phyloP scores from a whole-genome alignment of 2,888 invertebrate genomes.

The Pherbina coryleti region DNA sequence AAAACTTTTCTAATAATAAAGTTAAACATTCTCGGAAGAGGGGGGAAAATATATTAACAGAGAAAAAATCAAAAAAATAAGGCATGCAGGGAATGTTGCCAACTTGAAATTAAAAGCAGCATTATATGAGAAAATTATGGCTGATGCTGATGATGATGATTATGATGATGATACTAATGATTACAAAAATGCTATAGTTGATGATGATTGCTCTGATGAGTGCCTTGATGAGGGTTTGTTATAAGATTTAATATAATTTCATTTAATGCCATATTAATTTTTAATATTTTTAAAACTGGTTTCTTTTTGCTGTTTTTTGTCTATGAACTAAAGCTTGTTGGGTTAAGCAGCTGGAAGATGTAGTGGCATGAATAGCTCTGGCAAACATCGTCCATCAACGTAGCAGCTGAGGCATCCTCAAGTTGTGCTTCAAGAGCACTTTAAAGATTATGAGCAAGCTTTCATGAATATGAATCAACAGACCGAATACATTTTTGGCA shows the following conservation, averaged over 20 bases:
- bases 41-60: constrained; percentile 5
- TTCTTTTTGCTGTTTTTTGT: not conserved
- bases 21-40: constrained; percentile 54
- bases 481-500: not conserved
- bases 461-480: constrained; percentile 1
- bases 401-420: not conserved
- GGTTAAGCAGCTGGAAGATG: not conserved
- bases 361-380: not conserved
- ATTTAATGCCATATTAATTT: not conserved
- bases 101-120: constrained; percentile 31
- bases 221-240: not conserved
- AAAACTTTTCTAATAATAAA: constrained; percentile 65
- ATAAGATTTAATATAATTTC: not conserved
- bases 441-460: constrained; percentile 9
- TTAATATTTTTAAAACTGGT: not conserved
- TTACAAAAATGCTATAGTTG: not conserved
- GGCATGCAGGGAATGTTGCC: not conserved
- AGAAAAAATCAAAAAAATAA: constrained; percentile 46
- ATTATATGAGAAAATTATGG: constrained; percentile 6
- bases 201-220: not conserved
- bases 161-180: not conserved
- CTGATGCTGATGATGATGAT: not conserved
- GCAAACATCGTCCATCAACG: not conserved
- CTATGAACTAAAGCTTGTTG: not conserved
- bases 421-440: constrained; percentile 1